Conservation (phyloP, 2,888 invertebrate species). For the Epistrophe eligans region DNA sequence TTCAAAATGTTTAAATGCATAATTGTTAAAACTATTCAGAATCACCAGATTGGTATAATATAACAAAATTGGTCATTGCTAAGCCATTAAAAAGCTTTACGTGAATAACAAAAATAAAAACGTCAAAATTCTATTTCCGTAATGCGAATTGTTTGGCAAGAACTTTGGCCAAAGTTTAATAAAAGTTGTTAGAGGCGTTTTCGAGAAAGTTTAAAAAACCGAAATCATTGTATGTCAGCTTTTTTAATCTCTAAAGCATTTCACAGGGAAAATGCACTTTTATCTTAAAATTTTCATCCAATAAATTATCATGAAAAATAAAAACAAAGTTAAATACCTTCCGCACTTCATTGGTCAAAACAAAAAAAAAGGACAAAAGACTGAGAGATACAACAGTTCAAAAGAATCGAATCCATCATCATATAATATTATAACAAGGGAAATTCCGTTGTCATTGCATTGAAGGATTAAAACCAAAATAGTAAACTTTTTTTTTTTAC, state of each 20-base stretch:
- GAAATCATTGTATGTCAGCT: no score
- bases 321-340: background rate
- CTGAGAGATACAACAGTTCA: background rate
- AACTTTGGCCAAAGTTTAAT: no score
- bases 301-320: background rate
- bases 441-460: slow-evolving; percentile 30
- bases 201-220: no score
- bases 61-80: no score
- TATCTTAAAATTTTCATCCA: background rate
- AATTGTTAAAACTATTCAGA: no score
- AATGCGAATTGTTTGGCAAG: no score
- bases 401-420: slow-evolving; percentile 22
- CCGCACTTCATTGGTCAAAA: background rate
- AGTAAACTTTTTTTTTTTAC: background rate
- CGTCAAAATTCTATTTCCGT: no score
- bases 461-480: slow-evolving; percentile 14
- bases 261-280: background rate
- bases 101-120: no score
- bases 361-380: background rate
- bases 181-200: no score
- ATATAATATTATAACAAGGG: background rate
- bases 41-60: no score
- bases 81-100: no score
- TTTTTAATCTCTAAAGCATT: background rate
- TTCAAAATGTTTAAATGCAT: no score